Evolutionary conservation across 2,888 invertebrate genomes (phyloP), one percentile per base, ranked within the genome.

Genomic region (Rapana venosa): DNA sequence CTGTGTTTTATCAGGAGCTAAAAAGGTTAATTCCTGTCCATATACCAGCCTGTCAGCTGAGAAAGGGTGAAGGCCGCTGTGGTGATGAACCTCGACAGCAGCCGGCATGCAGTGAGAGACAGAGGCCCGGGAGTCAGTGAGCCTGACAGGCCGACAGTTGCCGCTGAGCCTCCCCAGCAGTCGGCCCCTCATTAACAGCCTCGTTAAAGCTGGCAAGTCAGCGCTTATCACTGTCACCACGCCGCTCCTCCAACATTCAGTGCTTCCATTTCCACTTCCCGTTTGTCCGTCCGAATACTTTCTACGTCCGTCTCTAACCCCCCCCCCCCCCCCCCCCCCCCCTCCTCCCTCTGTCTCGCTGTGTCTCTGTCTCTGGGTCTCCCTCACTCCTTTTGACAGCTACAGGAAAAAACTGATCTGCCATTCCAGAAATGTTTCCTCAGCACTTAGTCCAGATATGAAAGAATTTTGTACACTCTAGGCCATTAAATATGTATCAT

Each of bases 201-300:
- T 47, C 81, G 47, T 83, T 83, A 83, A 83, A 83, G 81, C 36
- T 22, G 22, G n/a, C 47, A 83, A 47, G 47, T 47, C 81, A 83
- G 81, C 6, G 81, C 81, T 47, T 83, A 81, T 83, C 81, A 83
- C 26, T 83, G 81, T 83, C 81, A 83, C 81, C 81, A 81, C 30
- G 36, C 13, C 74, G 32, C 77, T 1, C 5, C 30, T 83, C 81
- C 81, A 15, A 20, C 6, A n/a, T 0, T 47, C 81, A 83, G 17
- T 83, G 81, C 8, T 83, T 4, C 20, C 36, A 22, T 47, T 83
- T 83, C 36, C 36, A 22, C 81, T 83, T 83, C 36, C 77, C 26
- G 77, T 32, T 79, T 1, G 47, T 47, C 47, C 47, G 47, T 47
- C 47, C 47, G 47, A 47, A 47, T 47, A 8, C 47, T 47, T 47